Conservation (phyloP, 2,113 vertebrate species). For the Gavialis gangeticus region DNA sequence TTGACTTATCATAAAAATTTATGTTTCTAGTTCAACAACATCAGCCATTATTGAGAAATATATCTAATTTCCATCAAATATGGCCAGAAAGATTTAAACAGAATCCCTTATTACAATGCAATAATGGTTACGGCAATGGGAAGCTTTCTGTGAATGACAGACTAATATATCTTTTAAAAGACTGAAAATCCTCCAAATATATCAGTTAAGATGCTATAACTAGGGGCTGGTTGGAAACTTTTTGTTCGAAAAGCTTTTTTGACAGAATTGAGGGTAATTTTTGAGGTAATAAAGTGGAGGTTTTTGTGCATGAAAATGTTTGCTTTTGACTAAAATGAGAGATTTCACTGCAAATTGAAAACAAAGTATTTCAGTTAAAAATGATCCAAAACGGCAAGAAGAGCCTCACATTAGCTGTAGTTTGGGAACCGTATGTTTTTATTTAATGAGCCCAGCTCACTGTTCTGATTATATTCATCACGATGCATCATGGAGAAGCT, state of each 20-base stretch:
- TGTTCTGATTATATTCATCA: neutral
- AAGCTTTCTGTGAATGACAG: neutral
- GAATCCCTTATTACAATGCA: neutral
- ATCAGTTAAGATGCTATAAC: neutral
- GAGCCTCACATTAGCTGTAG: neutral
- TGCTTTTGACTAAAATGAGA: neutral
- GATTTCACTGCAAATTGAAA: neutral
- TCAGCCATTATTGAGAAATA: constrained; percentile 16
- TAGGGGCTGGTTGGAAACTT: neutral
- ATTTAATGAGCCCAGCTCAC: accelerated
- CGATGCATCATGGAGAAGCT: neutral
- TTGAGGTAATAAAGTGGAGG: neutral
- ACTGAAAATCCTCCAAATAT: neutral
- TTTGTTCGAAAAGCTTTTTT: neutral
- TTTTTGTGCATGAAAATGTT: neutral
- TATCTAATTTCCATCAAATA: constrained; percentile 14
- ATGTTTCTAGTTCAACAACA: neutral
- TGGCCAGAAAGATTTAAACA: neutral
- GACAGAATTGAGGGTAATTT: neutral
- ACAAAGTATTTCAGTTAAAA: neutral
- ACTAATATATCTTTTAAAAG: neutral
- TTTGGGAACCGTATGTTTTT: neutral
- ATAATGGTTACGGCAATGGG: neutral
- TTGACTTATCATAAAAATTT: neutral
- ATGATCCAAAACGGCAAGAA: neutral